Evolutionary conservation across 2,113 vertebrate species (phyloP).

Genomic region (Dermatemys mawii): DNA sequence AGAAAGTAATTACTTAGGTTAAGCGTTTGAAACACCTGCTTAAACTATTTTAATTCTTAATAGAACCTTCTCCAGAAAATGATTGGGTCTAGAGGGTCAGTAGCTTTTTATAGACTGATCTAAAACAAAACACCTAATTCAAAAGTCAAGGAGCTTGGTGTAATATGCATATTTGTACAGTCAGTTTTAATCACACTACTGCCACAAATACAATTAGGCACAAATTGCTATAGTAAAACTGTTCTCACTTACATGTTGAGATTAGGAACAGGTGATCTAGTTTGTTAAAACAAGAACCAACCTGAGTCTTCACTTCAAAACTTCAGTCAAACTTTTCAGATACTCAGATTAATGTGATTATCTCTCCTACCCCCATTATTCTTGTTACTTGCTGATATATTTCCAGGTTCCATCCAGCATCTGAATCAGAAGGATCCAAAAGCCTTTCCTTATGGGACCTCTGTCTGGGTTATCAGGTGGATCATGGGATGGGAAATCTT

Average conservation of each 20-base stretch:
- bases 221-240: not conserved
- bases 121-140: not conserved
- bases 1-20: not conserved
- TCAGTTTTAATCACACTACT: not conserved
- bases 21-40: not conserved
- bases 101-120: not conserved
- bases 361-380: not conserved
- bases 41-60: not conserved
- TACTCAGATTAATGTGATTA: not conserved
- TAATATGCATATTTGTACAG: not conserved
- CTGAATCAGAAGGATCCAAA: not conserved
- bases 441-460: not conserved
- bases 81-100: not conserved
- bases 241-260: not conserved
- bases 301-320: not conserved
- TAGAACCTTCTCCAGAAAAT: not conserved
- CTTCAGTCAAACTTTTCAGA: not conserved
- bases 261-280: not conserved
- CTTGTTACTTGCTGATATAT: not conserved
- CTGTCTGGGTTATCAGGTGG: not conserved
- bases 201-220: not conserved
- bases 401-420: not conserved
- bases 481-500: not conserved
- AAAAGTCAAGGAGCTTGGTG: not conserved
- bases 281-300: not conserved